Percentiles rank a stretch among this genome's conserved stretches.
phyloP scores from a whole-genome alignment of 2,888 invertebrate species.

The Helleia helle region DNA sequence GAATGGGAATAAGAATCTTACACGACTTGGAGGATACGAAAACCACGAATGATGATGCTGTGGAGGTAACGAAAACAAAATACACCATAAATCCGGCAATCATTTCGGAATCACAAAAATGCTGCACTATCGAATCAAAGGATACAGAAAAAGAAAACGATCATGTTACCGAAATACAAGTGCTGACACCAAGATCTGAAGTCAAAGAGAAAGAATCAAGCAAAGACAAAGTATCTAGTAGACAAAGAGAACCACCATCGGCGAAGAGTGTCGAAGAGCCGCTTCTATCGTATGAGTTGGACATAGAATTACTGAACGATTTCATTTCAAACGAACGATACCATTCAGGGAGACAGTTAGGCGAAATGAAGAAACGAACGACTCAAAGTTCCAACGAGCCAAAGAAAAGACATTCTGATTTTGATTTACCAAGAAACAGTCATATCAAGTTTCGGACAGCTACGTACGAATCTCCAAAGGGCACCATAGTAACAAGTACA shows the following conservation, averaged over 20 bases:
- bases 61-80: conserved; percentile 56
- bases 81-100: conserved; percentile 55
- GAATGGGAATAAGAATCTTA: conserved; percentile 54
- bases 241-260: conserved; percentile 45
- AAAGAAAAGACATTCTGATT: conserved; percentile 69
- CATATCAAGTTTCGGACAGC: conserved; percentile 77
- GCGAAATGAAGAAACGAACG: conserved; percentile 51
- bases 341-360: conserved; percentile 54
- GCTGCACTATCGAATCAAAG: conserved; percentile 30
- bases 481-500: conserved; percentile 69
- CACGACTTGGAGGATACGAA: conserved; percentile 57
- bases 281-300: conserved; percentile 52
- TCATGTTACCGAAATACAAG: conserved; percentile 84
- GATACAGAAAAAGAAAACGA: conserved; percentile 48
- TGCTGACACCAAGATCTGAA: conserved; percentile 69
- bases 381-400: conserved; percentile 45
- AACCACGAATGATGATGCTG: conserved; percentile 37
- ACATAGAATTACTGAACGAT: conserved; percentile 59
- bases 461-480: conserved; percentile 75
- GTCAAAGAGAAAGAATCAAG: conserved; percentile 32
- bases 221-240: conserved; percentile 52
- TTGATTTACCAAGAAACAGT: conserved; percentile 67
- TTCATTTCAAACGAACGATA: conserved; percentile 63
- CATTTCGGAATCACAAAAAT: conserved; percentile 54
- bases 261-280: conserved; percentile 38